Conservation (phyloP, 2,888 invertebrate species). For the Chrysina gloriosa region DNA sequence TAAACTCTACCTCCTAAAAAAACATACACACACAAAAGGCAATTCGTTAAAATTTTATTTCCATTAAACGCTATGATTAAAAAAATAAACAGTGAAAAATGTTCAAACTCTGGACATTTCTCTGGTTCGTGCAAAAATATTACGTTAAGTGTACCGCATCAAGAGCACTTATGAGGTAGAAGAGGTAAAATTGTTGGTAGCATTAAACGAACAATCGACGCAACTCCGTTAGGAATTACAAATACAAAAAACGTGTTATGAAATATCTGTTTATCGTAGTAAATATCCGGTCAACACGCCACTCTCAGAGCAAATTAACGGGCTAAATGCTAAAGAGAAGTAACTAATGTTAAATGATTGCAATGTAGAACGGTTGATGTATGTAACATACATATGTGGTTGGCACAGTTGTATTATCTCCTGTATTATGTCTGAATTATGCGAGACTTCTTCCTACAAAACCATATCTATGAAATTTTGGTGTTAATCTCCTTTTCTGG, state of each 20-base stretch:
- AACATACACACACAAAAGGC: background rate
- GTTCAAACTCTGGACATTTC: background rate
- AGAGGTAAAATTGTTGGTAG: background rate
- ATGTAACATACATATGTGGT: background rate
- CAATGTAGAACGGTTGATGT: background rate
- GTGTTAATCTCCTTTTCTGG: too few species aligned
- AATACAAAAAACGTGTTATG: constrained; percentile 20
- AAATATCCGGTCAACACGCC: constrained; percentile 19
- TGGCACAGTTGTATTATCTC: background rate
- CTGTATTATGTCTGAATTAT: too few species aligned
- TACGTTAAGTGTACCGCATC: background rate
- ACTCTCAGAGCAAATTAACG: constrained; percentile 2
- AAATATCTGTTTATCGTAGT: constrained; percentile 11
- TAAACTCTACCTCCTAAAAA: background rate
- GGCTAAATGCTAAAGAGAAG: background rate
- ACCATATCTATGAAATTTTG: too few species aligned
- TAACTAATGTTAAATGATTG: too few species aligned
- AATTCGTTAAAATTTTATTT: background rate
- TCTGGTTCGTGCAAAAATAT: background rate
- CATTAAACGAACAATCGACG: constrained; percentile 8
- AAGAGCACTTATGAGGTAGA: background rate
- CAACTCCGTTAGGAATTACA: constrained; percentile 18
- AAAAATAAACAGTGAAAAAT: background rate
- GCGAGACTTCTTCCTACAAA: too few species aligned
- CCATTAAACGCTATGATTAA: background rate